Conservation (phyloP, 2,797 vertebrate species). For the Pangasius djambal region DNA sequence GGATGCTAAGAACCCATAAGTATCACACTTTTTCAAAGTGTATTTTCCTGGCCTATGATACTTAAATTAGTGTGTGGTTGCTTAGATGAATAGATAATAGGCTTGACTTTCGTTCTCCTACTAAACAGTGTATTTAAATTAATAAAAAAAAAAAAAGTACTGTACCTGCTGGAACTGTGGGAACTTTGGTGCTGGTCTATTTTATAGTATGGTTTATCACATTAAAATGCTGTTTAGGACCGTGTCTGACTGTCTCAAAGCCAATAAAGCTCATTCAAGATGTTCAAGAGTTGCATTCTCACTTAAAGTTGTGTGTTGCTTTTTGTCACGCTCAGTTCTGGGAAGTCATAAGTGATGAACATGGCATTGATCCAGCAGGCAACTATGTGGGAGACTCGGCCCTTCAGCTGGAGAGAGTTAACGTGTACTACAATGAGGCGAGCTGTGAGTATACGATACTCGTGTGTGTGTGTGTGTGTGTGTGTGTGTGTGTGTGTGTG, state of each 20-base stretch:
- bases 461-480: no score
- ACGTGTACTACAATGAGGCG: slow-evolving; percentile 93
- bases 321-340: slow-evolving; percentile 79
- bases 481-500: not conserved
- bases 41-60: not conserved
- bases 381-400: slow-evolving; percentile 87
- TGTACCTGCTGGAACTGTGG: not conserved
- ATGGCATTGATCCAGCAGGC: slow-evolving; percentile 88
- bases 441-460: slow-evolving; percentile 81
- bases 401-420: slow-evolving; percentile 91
- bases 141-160: not conserved
- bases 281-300: not conserved
- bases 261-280: not conserved
- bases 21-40: not conserved
- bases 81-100: not conserved
- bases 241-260: not conserved
- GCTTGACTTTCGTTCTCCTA: not conserved
- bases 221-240: not conserved
- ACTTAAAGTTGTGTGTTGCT: slow-evolving; percentile 3
- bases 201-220: not conserved
- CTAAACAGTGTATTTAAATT: not conserved
- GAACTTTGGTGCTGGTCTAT: not conserved
- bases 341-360: slow-evolving; percentile 95
- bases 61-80: not conserved
- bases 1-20: not conserved